phyloP scores from a whole-genome alignment of 2,888 invertebrate genomes.

The Melitaea athalia region DNA sequence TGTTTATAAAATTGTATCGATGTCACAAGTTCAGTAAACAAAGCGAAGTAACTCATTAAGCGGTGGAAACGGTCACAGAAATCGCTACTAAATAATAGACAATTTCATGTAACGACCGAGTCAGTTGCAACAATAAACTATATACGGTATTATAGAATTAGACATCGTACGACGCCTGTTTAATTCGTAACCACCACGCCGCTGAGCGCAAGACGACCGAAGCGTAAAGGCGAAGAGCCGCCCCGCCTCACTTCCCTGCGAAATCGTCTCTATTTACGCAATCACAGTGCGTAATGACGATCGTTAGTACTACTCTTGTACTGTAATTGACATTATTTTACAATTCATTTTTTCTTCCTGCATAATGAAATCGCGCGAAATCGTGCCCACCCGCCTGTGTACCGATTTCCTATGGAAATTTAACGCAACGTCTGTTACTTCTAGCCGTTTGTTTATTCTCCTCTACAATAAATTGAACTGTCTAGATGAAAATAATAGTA shows the following conservation, averaged over 20 bases:
- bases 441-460: slow-evolving; percentile 29
- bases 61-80: slow-evolving; percentile 8
- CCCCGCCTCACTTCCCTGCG: slow-evolving; percentile 65
- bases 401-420: slow-evolving; percentile 37
- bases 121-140: slow-evolving; percentile 20
- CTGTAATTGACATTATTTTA: slow-evolving; percentile 80
- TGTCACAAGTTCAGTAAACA: not conserved
- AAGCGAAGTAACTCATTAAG: slow-evolving; percentile 40
- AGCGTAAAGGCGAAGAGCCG: slow-evolving; percentile 69
- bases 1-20: not conserved
- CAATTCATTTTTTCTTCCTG: slow-evolving; percentile 70
- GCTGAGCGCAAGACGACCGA: slow-evolving; percentile 67
- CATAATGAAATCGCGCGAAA: slow-evolving; percentile 70
- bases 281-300: slow-evolving; percentile 78
- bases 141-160: slow-evolving; percentile 50
- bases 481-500: slow-evolving; percentile 17
- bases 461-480: slow-evolving; percentile 15
- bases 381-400: slow-evolving; percentile 64
- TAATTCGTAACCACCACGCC: slow-evolving; percentile 51
- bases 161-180: slow-evolving; percentile 48
- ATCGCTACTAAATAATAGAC: slow-evolving; percentile 23
- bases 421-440: slow-evolving; percentile 38
- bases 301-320: slow-evolving; percentile 69
- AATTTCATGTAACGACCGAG: slow-evolving; percentile 21
- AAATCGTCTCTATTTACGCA: slow-evolving; percentile 75